A percentile compares a stretch with the other conserved stretches of the same genome.
These are phyloP conservation scores for Micrasema longulum DNA, from an alignment of 1,140 invertebrate genomes.

Conservation along the genomic window DNA sequence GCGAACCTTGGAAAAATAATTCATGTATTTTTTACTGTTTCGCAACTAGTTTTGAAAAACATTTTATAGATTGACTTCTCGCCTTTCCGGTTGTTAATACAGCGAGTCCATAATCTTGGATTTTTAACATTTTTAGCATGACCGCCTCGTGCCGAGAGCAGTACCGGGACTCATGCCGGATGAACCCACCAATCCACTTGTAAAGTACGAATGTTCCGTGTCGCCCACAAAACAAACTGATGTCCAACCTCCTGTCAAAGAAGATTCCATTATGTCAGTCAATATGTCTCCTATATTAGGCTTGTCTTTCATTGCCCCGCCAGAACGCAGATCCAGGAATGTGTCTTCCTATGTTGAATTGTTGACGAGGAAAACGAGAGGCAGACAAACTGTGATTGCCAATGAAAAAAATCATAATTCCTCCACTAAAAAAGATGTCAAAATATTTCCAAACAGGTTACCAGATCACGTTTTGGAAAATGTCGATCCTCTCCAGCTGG, in stretches of 20 bases:
- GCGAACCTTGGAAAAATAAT: too few species aligned
- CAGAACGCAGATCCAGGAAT: slow-evolving; percentile 42
- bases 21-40: too few species aligned
- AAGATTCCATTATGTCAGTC: slow-evolving; percentile 46
- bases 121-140: slow-evolving; percentile 52
- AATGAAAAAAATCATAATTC: too few species aligned
- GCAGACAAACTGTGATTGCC: too few species aligned
- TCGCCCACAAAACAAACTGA: background rate
- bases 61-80: too few species aligned
- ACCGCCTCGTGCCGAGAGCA: slow-evolving; percentile 48
- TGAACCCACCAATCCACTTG: background rate
- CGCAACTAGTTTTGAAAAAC: too few species aligned
- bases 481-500: too few species aligned
- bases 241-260: slow-evolving; percentile 34
- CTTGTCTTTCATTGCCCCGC: slow-evolving; percentile 46
- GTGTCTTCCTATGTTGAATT: slow-evolving; percentile 43
- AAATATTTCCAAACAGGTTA: too few species aligned
- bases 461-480: too few species aligned
- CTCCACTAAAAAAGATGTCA: too few species aligned
- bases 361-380: slow-evolving; percentile 34
- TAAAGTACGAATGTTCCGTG: background rate
- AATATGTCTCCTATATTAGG: slow-evolving; percentile 48
- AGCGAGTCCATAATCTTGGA: too few species aligned
- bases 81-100: too few species aligned
- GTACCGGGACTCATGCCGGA: slow-evolving; percentile 11